A percentile compares a stretch with the other conserved stretches of the same genome.
Conservation (phyloP, 1,140 invertebrate genomes). For the Gryllus bimaculatus region DNA sequence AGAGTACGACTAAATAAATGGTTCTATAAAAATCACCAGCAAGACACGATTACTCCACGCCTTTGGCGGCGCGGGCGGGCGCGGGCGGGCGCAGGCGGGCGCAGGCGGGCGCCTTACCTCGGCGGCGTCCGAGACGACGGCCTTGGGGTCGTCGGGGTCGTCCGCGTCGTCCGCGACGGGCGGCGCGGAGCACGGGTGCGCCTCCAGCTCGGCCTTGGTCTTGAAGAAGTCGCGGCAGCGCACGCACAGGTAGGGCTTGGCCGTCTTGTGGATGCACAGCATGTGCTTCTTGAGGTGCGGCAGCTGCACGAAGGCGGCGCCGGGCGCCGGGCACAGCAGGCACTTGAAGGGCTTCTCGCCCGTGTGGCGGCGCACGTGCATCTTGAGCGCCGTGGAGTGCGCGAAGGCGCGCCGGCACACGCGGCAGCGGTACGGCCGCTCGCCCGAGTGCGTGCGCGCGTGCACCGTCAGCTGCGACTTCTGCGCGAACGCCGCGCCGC, state of each 20-base stretch:
- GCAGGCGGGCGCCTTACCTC: neutral
- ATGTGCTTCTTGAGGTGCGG: conserved; percentile 76
- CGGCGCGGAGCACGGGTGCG: conserved; percentile 33
- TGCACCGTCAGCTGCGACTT: conserved; percentile 90
- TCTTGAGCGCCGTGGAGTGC: conserved; percentile 71
- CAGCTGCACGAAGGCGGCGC: conserved; percentile 62
- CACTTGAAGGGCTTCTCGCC: conserved; percentile 77
- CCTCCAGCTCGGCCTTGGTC: conserved; percentile 60
- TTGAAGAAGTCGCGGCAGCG: conserved; percentile 63
- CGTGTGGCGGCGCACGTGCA: conserved; percentile 66
- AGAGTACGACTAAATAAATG: no score
- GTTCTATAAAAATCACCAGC: no score
- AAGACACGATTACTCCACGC: no score
- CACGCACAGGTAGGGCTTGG: conserved; percentile 59
- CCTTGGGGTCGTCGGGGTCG: conserved; percentile 29
- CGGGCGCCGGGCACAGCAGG: conserved; percentile 53
- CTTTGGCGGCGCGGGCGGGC: no score
- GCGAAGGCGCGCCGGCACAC: conserved; percentile 73
- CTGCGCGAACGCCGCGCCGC: conserved; percentile 77
- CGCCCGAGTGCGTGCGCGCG: conserved; percentile 80
- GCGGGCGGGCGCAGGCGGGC: no score
- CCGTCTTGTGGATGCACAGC: conserved; percentile 66
- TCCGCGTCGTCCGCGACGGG: conserved; percentile 26
- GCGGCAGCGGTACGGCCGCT: conserved; percentile 69
- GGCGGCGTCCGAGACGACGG: neutral